These are phyloP conservation scores for Drosophila varians DNA, from an alignment of 1,140 invertebrate genomes.

Conservation along the genomic window DNA sequence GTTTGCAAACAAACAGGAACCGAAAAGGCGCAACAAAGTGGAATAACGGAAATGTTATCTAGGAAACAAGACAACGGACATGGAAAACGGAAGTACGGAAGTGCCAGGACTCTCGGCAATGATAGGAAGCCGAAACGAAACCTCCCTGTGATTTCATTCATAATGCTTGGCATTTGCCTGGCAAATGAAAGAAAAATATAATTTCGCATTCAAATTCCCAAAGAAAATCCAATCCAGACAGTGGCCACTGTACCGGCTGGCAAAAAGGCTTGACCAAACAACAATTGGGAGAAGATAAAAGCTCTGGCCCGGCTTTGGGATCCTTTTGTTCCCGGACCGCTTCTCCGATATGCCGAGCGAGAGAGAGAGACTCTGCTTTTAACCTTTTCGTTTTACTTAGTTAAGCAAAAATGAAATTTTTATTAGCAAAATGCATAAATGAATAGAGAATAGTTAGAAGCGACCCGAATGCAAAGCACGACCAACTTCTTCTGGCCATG, in stretches of 20 bases:
- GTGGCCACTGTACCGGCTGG: constrained; percentile 22
- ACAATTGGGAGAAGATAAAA: constrained; percentile 65
- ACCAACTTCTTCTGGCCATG: constrained; percentile 14
- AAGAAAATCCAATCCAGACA: background rate
- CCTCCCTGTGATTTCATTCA: constrained; percentile 4
- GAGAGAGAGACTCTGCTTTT: constrained; percentile 24
- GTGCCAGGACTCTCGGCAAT: background rate
- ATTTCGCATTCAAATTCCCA: background rate
- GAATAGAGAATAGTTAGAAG: constrained; percentile 79
- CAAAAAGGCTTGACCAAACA: constrained; percentile 41
- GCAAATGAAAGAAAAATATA: background rate
- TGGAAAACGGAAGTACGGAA: constrained; percentile 39
- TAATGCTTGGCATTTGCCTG: background rate
- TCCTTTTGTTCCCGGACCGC: constrained; percentile 8
- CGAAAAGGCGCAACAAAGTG: constrained; percentile 37
- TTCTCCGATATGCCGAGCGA: background rate
- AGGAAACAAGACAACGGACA: constrained; percentile 54
- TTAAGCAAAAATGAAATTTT: constrained; percentile 81
- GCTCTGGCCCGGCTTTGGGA: constrained; percentile 13
- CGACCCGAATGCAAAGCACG: constrained; percentile 34
- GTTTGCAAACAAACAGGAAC: constrained; percentile 75
- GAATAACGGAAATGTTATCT: constrained; percentile 74
- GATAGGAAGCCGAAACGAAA: constrained; percentile 3
- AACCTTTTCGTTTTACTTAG: constrained; percentile 81
- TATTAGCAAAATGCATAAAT: constrained; percentile 81